phyloP scores from a whole-genome alignment of 2,888 invertebrate genomes.

The Xestia ashworthii region DNA sequence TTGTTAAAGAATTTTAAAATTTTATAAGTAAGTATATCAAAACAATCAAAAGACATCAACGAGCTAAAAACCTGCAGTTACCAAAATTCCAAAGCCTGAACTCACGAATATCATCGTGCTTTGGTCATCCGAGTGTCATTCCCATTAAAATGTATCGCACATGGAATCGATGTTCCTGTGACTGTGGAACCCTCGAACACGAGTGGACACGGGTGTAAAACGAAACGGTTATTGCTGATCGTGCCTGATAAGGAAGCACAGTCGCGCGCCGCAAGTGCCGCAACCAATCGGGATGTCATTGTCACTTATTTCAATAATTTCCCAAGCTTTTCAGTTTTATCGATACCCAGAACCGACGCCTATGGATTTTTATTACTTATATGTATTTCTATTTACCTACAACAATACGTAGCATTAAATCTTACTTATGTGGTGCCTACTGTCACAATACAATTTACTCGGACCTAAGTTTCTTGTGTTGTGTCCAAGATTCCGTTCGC shows the following conservation, averaged over 20 bases:
- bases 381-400: constrained; percentile 22
- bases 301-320: constrained; percentile 44
- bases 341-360: neutral
- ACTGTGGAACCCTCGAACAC: constrained; percentile 57
- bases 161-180: constrained; percentile 71
- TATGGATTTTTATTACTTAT: constrained; percentile 10
- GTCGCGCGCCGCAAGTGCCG: constrained; percentile 35
- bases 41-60: constrained; percentile 20
- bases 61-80: neutral
- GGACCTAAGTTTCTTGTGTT: constrained; percentile 48
- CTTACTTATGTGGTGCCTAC: constrained; percentile 59
- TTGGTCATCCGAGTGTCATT: constrained; percentile 38
- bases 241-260: constrained; percentile 63
- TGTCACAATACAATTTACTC: constrained; percentile 62
- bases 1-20: neutral
- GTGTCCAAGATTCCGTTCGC: constrained; percentile 63
- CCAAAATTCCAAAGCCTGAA: constrained; percentile 19
- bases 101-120: constrained; percentile 7
- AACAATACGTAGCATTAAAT: constrained; percentile 36
- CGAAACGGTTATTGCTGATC: constrained; percentile 72
- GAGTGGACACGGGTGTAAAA: constrained; percentile 64
- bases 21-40: neutral
- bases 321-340: constrained; percentile 15
- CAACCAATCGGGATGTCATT: constrained; percentile 38
- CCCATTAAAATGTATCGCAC: constrained; percentile 74